Percentiles rank a stretch among this genome's conserved stretches.
These are phyloP conservation scores for Drymonia ruficornis DNA, from an alignment of 2,888 invertebrate species.

Conservation along the genomic window DNA sequence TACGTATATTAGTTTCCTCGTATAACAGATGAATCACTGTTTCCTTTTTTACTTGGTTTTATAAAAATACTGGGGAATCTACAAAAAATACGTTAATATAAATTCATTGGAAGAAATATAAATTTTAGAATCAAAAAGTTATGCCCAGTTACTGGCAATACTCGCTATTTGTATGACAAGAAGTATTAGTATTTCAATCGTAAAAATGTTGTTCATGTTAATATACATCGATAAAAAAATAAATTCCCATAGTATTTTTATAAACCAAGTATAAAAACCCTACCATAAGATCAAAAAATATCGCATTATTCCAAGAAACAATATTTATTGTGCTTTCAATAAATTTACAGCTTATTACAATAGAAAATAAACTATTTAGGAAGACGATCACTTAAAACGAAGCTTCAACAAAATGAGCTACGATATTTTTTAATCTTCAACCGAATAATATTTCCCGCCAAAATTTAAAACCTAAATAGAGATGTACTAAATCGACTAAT, in stretches of 20 bases:
- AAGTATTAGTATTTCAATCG: too few species aligned
- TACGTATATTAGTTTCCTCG: conserved; percentile 81
- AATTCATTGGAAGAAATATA: too few species aligned
- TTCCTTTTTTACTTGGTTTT: conserved; percentile 20
- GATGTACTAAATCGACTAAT: conserved; percentile 19
- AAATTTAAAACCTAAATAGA: conserved; percentile 39
- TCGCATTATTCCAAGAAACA: background rate
- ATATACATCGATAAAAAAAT: too few species aligned
- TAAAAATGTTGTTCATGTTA: too few species aligned
- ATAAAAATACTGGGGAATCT: conserved; percentile 3
- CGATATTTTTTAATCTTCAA: conserved; percentile 42
- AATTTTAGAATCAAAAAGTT: too few species aligned
- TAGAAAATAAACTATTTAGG: conserved; percentile 11
- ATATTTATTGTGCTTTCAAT: background rate
- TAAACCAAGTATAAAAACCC: background rate
- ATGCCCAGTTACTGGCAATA: too few species aligned
- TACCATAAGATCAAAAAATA: conserved; percentile 6
- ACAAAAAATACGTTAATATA: background rate
- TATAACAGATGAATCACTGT: conserved; percentile 63
- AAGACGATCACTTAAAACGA: conserved; percentile 25
- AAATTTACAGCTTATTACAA: background rate
- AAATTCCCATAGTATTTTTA: background rate
- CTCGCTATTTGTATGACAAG: too few species aligned
- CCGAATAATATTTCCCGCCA: conserved; percentile 21
- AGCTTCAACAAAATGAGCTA: conserved; percentile 23